Base-by-base conservation (phyloP, 2,888 invertebrate genomes). In the Molanna angustata region DNA sequence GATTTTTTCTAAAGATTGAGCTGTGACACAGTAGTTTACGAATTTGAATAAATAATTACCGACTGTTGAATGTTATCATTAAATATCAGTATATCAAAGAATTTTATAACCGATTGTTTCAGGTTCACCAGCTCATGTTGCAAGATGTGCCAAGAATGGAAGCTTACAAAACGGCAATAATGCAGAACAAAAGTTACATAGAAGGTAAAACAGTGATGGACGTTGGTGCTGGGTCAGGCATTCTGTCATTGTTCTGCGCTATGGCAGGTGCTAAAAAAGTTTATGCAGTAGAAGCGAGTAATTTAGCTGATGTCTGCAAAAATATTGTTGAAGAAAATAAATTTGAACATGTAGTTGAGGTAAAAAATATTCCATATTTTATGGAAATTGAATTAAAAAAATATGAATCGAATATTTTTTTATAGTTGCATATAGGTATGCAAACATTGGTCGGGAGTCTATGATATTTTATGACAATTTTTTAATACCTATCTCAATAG, bases 181-280 rank as follows among this genome's bases (percentile, higher is more conserved):
- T 83, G 37, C 73, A 77, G 20, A 85, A 85, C 62, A 75, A 75
- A 62, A 71, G 79, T 1, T 68, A 82, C 49, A 89, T 96, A 62
- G 74, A 81, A 63, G 85, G 83, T 55, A 94, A 92, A 78, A 68
- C 84, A 48, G 88, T 95, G 1, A 78, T 95, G 74, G 93, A 92
- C 72, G 85, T 92, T 46, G 92, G 92, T 1, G 87, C 90, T 56
- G 92, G 92, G 1, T 89, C 90, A 14, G 91, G 95, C 19, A 90
- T 97, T 61, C 72, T 97, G 19, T 93, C 94, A 1, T 74, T 94
- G 64, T 92, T 94, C 70, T 92, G 91, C 69, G 94, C 91, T 32
- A 72, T 86, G 70, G 94, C 91, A 21, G 95, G 95, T n/a, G 95
- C 95, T 3, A 82, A 80, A 52, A 85, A 85, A 68, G 94, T 94